phyloP scores from a whole-genome alignment of 1,140 invertebrate species.

The Micrasema longulum region DNA sequence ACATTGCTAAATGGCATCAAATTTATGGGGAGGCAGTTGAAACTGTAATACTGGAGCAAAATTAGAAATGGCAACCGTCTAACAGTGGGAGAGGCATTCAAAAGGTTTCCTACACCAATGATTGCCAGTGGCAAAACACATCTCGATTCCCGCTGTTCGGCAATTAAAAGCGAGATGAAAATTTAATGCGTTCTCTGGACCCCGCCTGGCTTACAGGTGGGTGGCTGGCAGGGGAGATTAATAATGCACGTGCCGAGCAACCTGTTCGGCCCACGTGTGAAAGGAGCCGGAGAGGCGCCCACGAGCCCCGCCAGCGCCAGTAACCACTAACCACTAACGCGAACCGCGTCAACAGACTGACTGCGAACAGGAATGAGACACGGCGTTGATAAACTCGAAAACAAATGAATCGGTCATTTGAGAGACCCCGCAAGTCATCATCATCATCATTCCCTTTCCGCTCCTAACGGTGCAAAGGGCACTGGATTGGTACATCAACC shows the following conservation, averaged over 20 bases:
- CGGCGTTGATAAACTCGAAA: no score
- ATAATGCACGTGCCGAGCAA: constrained; percentile 25
- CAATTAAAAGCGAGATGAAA: constrained; percentile 26
- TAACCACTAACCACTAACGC: neutral
- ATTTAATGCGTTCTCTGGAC: neutral
- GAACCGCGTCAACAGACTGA: constrained; percentile 23
- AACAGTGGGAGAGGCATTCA: no score
- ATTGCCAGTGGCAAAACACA: constrained; percentile 13
- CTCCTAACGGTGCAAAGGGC: no score
- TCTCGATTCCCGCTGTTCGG: constrained; percentile 25
- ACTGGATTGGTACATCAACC: no score
- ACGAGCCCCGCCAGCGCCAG: neutral
- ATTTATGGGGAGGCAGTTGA: no score
- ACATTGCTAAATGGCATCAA: no score
- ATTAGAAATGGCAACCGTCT: no score
- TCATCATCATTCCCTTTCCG: no score
- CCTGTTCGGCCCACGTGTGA: constrained; percentile 27
- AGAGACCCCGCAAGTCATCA: no score
- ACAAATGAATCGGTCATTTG: no score
- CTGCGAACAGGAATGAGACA: no score
- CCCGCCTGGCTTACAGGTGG: constrained; percentile 8
- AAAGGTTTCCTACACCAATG: neutral
- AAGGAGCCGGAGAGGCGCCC: constrained; percentile 8
- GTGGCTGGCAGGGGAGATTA: constrained; percentile 21
- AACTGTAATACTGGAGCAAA: no score